Base-by-base conservation (phyloP, 2,888 invertebrate genomes). In the Dendrolimus pini region DNA sequence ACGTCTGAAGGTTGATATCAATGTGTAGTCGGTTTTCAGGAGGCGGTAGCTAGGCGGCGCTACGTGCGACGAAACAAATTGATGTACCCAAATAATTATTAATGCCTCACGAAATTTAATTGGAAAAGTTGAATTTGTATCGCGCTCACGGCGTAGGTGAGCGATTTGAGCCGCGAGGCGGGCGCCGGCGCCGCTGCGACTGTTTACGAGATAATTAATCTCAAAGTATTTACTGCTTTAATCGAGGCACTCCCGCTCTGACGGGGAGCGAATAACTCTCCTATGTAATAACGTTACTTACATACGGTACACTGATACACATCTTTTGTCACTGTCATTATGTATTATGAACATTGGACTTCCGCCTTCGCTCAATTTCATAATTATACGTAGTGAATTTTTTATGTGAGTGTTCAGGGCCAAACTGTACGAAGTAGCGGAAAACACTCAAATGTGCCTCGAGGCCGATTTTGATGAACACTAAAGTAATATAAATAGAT, bases 31-130 rank as follows among this genome's bases (percentile, higher is more conserved):
- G 74, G 72, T 70, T 66, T 75, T 69, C 62, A 71, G 74, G 68
- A 80, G 80, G 75, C 77, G 81, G 84, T 72, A 84, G 78, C 70
- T 69, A 72, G 70, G 77, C 79, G 71, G 69, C 73, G 71, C 71
- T 72, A 65, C 73, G 74, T 74, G 84, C 83, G 85, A 86, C 86
- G 91, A 89, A 90, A 91, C 90, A 91, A 91, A 91, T 91, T 91
- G 91, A 91, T 91, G 91, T 91, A 91, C 90, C 91, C 88, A 89
- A 90, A 91, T 90, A 91, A 91, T 91, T 91, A 91, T 91, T 91
- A 90, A 91, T 91, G 91, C 91, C 89, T 91, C 90, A 91, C 89
- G 90, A 91, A 91, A 91, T 91, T 91, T 91, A 91, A 91, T 91
- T 91, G 91, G 91, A 91, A 91, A 91, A 91, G 91, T 91, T 91